A percentile compares a stretch with the other conserved stretches of the same genome.
phyloP scores from a whole-genome alignment of 1,140 invertebrate genomes.

The Ceratosolen solmsi region DNA sequence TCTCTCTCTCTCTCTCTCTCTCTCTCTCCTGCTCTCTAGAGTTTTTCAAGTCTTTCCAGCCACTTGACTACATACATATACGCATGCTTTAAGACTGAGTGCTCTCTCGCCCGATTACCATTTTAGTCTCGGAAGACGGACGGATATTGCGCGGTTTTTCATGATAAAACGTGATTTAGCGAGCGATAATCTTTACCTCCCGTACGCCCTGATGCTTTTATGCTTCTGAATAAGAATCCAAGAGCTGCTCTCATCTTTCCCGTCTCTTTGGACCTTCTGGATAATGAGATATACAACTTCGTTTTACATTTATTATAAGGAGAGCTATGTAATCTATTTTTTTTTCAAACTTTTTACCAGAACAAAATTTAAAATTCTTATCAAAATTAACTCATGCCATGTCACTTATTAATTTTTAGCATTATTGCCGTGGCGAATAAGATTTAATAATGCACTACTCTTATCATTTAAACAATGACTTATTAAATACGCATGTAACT shows the following conservation, averaged over 20 bases:
- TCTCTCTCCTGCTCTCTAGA: not conserved
- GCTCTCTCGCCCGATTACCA: slow-evolving; percentile 45
- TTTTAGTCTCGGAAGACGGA: slow-evolving; percentile 47
- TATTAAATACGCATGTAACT: too few relatives aligned
- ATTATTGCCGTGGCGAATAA: too few relatives aligned
- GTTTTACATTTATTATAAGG: slow-evolving; percentile 33
- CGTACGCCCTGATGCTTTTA: slow-evolving; percentile 34
- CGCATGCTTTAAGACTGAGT: slow-evolving; percentile 13
- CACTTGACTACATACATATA: slow-evolving; percentile 34
- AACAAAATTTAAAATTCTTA: not conserved
- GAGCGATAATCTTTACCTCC: slow-evolving; percentile 48
- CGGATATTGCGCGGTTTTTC: slow-evolving; percentile 51
- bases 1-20: not conserved
- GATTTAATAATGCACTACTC: too few relatives aligned
- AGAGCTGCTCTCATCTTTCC: not conserved
- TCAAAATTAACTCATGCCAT: not conserved
- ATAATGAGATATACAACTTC: slow-evolving; percentile 42
- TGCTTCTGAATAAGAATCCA: slow-evolving; percentile 40
- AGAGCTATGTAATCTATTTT: slow-evolving; percentile 14
- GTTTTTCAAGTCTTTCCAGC: slow-evolving; percentile 45
- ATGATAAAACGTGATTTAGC: slow-evolving; percentile 51
- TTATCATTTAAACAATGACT: too few relatives aligned
- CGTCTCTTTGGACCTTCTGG: slow-evolving; percentile 17
- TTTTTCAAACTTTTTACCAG: not conserved
- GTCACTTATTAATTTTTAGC: too few relatives aligned